Percentiles rank a stretch among this genome's conserved stretches.
Evolutionary conservation across 2,113 vertebrate species (phyloP).

Genomic region (Petromus typicus): DNA sequence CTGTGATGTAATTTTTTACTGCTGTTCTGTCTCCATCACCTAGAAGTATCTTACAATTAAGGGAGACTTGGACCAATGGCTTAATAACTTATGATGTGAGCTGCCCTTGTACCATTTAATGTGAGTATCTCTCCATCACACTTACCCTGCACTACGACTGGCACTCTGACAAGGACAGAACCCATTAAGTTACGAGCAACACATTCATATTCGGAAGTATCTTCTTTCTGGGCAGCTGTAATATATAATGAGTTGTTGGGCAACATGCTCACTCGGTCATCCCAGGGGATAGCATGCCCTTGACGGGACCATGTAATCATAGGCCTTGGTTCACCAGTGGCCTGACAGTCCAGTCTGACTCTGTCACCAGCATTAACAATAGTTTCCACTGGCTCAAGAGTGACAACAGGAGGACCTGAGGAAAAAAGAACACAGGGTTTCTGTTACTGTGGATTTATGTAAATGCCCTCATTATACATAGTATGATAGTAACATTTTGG

Average conservation of each 20-base stretch:
- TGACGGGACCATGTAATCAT: conserved; percentile 91
- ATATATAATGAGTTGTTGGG: conserved; percentile 92
- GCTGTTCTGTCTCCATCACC: not conserved
- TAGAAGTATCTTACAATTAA: not conserved
- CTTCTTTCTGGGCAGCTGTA: conserved; percentile 89
- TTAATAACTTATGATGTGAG: not conserved
- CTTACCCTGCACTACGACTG: conserved; percentile 93
- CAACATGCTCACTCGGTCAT: conserved; percentile 86
- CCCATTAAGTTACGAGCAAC: conserved; percentile 95
- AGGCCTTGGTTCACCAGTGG: conserved; percentile 92
- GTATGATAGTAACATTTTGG: not conserved
- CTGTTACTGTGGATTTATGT: not conserved
- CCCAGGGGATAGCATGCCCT: conserved; percentile 86
- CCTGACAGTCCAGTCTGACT: conserved; percentile 92
- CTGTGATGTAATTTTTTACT: not conserved
- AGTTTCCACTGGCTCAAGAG: conserved; percentile 89
- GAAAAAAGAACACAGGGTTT: not conserved
- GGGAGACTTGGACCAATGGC: not conserved
- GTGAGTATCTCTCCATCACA: not conserved
- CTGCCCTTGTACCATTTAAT: not conserved
- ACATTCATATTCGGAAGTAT: conserved; percentile 95
- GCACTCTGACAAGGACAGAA: conserved; percentile 89
- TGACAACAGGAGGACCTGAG: conserved; percentile 92
- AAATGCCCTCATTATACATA: not conserved
- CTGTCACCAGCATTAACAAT: conserved; percentile 90